A percentile compares a stretch with the other conserved stretches of the same genome.
Conservation (phyloP, 2,888 invertebrate genomes). For the Leistus spinibarbis region DNA sequence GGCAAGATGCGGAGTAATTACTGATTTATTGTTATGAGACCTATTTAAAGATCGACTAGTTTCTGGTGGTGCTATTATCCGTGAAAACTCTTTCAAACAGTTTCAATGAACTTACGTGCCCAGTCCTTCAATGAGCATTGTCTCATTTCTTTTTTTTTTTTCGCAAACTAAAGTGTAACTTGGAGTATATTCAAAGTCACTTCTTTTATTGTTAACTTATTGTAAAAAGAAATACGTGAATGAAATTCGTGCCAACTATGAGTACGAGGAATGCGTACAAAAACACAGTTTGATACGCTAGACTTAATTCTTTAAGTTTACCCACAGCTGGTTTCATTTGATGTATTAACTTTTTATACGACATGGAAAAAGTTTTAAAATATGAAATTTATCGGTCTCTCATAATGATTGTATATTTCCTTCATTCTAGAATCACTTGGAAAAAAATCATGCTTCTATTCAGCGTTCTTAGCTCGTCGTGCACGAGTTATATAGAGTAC, state of each 20-base stretch:
- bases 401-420: neutral
- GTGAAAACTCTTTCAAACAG: slow-evolving; percentile 27
- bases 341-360: slow-evolving; percentile 18
- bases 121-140: slow-evolving; percentile 27
- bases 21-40: slow-evolving; percentile 36
- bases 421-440: neutral
- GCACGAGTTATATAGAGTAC: too few relatives aligned
- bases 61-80: slow-evolving; percentile 27
- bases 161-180: neutral
- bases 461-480: too few relatives aligned
- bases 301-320: slow-evolving; percentile 18
- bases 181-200: neutral
- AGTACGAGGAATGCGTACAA: slow-evolving; percentile 13
- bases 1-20: slow-evolving; percentile 36
- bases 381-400: neutral
- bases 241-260: slow-evolving; percentile 28
- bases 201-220: slow-evolving; percentile 8
- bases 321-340: slow-evolving; percentile 18
- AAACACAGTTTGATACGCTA: slow-evolving; percentile 20
- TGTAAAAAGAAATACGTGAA: slow-evolving; percentile 29
- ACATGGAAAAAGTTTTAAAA: neutral
- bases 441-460: too few relatives aligned
- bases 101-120: slow-evolving; percentile 16
- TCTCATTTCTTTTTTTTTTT: slow-evolving; percentile 16
- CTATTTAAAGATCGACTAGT: slow-evolving; percentile 15